phyloP scores from a whole-genome alignment of 2,888 invertebrate genomes.

The Dryococelus australis region DNA sequence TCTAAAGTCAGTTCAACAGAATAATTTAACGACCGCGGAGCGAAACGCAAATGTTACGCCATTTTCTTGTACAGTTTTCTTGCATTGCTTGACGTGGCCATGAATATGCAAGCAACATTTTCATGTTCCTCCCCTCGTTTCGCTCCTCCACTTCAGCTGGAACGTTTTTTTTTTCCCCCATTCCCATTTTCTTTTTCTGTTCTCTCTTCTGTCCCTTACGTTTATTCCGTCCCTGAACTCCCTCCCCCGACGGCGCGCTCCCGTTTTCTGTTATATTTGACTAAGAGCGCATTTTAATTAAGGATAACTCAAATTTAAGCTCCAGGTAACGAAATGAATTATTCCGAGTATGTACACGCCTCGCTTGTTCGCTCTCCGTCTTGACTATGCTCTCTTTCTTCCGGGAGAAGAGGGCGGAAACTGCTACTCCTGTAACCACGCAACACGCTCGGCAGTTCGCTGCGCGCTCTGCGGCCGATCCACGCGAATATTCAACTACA shows the following conservation, averaged over 20 bases:
- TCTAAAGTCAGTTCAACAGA: neutral
- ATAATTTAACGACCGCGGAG: neutral
- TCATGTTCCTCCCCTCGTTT: neutral
- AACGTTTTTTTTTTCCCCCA: neutral
- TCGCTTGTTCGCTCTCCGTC: neutral
- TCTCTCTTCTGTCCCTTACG: neutral
- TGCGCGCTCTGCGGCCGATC: too few species aligned
- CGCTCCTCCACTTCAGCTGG: neutral
- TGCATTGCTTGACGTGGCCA: constrained; percentile 11
- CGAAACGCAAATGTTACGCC: neutral
- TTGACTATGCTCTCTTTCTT: neutral
- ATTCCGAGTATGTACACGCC: constrained; percentile 16
- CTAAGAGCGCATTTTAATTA: constrained; percentile 8
- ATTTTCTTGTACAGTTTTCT: constrained; percentile 8
- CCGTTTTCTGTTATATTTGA: constrained; percentile 3
- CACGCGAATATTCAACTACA: too few species aligned
- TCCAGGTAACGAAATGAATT: constrained; percentile 16
- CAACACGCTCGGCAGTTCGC: neutral
- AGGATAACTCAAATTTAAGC: constrained; percentile 16
- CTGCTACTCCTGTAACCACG: neutral
- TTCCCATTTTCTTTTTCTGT: neutral
- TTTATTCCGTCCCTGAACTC: neutral
- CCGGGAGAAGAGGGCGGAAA: neutral
- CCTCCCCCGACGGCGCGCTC: neutral
- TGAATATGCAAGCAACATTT: constrained; percentile 4